Conservation (phyloP, 1,140 invertebrate genomes). For the Dendrolimus kikuchii region DNA sequence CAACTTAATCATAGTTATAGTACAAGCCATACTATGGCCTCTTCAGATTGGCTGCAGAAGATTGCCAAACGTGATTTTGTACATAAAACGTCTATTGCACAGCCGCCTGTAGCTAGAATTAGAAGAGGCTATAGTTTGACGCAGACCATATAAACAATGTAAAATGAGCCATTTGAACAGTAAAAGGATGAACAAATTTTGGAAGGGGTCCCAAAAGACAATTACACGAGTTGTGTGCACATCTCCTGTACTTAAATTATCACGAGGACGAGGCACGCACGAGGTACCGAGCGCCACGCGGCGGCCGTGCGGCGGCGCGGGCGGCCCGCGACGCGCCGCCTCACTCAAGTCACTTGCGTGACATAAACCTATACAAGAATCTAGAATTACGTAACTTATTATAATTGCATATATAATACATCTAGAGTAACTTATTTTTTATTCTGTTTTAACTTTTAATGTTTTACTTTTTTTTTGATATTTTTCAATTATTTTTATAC, state of each 20-base stretch:
- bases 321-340: conserved; percentile 17
- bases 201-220: conserved; percentile 41
- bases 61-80: no score
- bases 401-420: conserved; percentile 71
- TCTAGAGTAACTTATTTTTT: conserved; percentile 71
- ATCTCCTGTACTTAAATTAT: conserved; percentile 59
- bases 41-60: no score
- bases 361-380: conserved; percentile 60
- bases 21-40: no score
- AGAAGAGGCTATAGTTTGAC: no score
- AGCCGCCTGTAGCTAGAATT: no score
- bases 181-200: conserved; percentile 48
- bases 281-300: conserved; percentile 35
- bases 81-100: no score
- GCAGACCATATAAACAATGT: no score
- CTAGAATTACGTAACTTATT: conserved; percentile 69
- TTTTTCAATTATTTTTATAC: conserved; percentile 50
- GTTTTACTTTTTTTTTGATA: conserved; percentile 68
- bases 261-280: conserved; percentile 53
- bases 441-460: conserved; percentile 65
- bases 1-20: no score
- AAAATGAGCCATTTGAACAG: conserved; percentile 38
- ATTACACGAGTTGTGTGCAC: conserved; percentile 34
- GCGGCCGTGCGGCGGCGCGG: conserved; percentile 15
- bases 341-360: conserved; percentile 35